phyloP scores from a whole-genome alignment of 2,113 vertebrate genomes.

The Cygnus buccinator region DNA sequence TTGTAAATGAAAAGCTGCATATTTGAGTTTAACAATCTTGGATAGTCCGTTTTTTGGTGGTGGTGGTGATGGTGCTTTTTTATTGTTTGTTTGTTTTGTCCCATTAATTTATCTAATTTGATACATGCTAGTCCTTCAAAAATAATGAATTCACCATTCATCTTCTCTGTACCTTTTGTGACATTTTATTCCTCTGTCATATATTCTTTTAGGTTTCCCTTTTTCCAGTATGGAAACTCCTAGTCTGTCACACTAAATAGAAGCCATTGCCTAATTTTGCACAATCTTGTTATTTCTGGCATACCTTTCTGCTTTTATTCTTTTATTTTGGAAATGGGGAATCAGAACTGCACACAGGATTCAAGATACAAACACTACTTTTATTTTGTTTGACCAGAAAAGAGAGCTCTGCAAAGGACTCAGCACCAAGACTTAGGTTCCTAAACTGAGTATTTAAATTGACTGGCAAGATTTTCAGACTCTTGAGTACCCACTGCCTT shows the following conservation, averaged over 20 bases:
- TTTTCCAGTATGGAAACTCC: background rate
- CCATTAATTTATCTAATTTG: background rate
- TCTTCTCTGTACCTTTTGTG: background rate
- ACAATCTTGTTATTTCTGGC: accelerated
- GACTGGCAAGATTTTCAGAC: background rate
- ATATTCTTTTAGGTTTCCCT: background rate
- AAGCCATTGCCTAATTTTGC: background rate
- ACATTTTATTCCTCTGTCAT: background rate
- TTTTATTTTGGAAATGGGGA: background rate
- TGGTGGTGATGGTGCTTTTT: no score
- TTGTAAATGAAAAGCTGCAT: background rate
- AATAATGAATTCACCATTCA: background rate
- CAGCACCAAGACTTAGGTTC: background rate
- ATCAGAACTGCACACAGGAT: background rate
- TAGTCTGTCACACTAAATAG: background rate
- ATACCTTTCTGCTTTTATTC: background rate
- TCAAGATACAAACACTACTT: background rate
- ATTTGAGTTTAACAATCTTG: background rate
- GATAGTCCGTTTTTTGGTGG: background rate
- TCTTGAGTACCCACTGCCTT: background rate
- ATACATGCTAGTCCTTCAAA: background rate
- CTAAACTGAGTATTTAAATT: constrained; percentile 22
- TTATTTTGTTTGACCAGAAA: background rate
- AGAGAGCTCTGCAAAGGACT: background rate
- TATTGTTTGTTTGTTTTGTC: background rate